phyloP scores from a whole-genome alignment of 2,797 vertebrate species.

The Streptopelia turtur region DNA sequence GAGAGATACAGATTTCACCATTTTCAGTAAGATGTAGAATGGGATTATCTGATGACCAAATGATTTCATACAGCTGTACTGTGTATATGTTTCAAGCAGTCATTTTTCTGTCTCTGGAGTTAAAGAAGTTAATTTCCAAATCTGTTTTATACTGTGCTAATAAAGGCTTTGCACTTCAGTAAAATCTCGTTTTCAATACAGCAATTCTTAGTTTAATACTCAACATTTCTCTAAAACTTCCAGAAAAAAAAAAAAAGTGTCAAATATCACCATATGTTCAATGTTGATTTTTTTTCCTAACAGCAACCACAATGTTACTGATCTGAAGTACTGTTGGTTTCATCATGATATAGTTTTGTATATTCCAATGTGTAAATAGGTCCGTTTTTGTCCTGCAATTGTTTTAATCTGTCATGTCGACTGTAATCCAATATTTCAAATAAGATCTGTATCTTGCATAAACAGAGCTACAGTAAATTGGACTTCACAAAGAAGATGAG shows the following conservation, averaged over 20 bases:
- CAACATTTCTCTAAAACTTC: neutral
- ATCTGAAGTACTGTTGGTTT: neutral
- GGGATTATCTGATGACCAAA: neutral
- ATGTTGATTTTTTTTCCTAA: neutral
- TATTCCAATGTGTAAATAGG: neutral
- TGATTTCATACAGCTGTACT: neutral
- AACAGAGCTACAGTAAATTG: neutral
- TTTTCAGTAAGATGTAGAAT: neutral
- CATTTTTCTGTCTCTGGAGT: neutral
- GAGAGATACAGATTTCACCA: neutral
- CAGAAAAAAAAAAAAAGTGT: neutral
- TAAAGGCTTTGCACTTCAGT: neutral
- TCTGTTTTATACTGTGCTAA: neutral
- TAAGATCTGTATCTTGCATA: neutral
- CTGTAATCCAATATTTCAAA: conserved; percentile 11
- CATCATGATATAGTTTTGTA: neutral
- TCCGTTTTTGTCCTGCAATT: neutral
- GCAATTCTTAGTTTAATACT: neutral
- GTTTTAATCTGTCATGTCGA: neutral
- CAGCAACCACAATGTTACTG: neutral
- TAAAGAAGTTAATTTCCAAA: neutral
- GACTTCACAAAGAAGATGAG: neutral
- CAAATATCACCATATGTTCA: neutral
- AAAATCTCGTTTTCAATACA: neutral
- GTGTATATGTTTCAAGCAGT: neutral